A percentile compares a stretch with the other conserved stretches of the same genome.
Evolutionary conservation across 92 coral and sea anemone species (phyloP).

Genomic region (Pocillopora grandis): DNA sequence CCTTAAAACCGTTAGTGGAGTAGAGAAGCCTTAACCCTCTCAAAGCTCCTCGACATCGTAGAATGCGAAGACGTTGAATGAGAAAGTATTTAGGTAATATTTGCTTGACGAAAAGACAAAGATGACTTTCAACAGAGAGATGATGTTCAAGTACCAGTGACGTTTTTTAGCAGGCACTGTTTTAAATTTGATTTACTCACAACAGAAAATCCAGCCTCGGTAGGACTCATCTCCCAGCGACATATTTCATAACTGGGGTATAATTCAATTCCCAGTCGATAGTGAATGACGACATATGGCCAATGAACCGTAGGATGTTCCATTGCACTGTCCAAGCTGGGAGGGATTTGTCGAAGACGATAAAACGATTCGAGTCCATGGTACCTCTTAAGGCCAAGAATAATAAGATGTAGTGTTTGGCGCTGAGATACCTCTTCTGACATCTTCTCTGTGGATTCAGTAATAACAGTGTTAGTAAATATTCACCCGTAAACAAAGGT

Average conservation of each 20-base stretch:
- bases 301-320: neutral
- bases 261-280: slow-evolving; percentile 2
- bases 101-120: too few species aligned
- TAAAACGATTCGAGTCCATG: neutral
- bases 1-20: too few species aligned
- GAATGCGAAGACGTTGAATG: too few species aligned
- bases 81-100: too few species aligned
- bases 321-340: neutral
- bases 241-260: neutral
- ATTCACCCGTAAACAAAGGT: neutral
- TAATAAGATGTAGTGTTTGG: neutral
- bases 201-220: neutral
- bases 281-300: slow-evolving; percentile 1
- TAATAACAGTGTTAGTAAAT: neutral
- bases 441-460: neutral
- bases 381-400: neutral
- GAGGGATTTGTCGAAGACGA: neutral
- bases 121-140: neutral
- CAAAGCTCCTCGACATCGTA: too few species aligned
- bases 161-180: too few species aligned
- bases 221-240: slow-evolving; percentile 8
- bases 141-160: neutral
- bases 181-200: neutral
- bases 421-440: neutral
- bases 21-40: too few species aligned